A percentile compares a stretch with the other conserved stretches of the same genome.
Conservation (phyloP, 1,140 invertebrate genomes). For the Aradophagus sp. region DNA sequence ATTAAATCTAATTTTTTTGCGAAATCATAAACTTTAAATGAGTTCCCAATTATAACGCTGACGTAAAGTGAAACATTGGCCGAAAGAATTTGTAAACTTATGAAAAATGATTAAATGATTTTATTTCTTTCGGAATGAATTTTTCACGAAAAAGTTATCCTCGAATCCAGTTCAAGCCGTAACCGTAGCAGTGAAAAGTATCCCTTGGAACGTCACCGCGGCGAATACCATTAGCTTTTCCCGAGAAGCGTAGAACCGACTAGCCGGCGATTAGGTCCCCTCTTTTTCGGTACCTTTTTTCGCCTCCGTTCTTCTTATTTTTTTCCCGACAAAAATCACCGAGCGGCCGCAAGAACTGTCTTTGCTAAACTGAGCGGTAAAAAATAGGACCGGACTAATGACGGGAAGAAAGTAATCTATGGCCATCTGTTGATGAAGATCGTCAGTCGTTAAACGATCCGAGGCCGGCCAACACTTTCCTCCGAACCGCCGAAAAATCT, state of each 20-base stretch:
- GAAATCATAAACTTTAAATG: too few relatives aligned
- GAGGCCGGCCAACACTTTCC: constrained; percentile 37
- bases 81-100: too few relatives aligned
- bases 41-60: too few relatives aligned
- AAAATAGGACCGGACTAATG: constrained; percentile 59
- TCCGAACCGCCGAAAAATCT: constrained; percentile 25
- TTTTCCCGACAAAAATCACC: constrained; percentile 46
- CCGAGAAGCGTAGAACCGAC: constrained; percentile 21
- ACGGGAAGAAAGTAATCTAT: constrained; percentile 67
- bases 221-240: constrained; percentile 44
- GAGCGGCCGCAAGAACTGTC: constrained; percentile 52
- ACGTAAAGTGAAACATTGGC: too few relatives aligned
- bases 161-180: too few relatives aligned
- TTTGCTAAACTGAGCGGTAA: constrained; percentile 49
- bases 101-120: too few relatives aligned
- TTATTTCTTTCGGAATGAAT: too few relatives aligned
- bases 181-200: too few relatives aligned
- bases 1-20: too few relatives aligned
- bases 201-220: too few relatives aligned
- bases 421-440: constrained; percentile 61
- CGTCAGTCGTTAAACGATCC: constrained; percentile 45
- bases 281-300: constrained; percentile 27
- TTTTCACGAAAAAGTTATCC: too few relatives aligned
- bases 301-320: too few relatives aligned
- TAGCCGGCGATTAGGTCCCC: constrained; percentile 27